phyloP scores from a whole-genome alignment of 2,113 vertebrate genomes.

The Alosa alosa region DNA sequence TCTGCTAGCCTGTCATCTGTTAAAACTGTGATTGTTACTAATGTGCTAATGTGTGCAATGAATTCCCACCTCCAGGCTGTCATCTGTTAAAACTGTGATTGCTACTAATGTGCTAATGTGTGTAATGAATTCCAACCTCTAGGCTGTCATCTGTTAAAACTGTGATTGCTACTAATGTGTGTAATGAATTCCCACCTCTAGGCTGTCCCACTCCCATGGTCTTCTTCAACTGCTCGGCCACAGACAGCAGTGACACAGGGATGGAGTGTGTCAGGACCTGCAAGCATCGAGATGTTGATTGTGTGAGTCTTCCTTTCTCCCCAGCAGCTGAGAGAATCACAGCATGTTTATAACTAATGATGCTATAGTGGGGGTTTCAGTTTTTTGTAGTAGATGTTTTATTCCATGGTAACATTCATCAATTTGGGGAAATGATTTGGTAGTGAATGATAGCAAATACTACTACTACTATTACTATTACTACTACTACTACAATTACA shows the following conservation, averaged over 20 bases:
- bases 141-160: slow-evolving; percentile 37
- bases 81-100: no score
- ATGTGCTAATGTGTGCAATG: slow-evolving; percentile 16
- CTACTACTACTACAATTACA: not conserved
- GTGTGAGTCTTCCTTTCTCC: slow-evolving; percentile 59
- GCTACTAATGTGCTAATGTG: not conserved
- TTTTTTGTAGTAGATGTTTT: no score
- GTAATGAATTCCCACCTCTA: slow-evolving; percentile 44
- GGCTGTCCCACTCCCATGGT: slow-evolving; percentile 61
- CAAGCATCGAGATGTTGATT: slow-evolving; percentile 60
- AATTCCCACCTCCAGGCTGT: slow-evolving; percentile 45
- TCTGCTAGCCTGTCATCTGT: no score
- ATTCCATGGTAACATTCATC: no score
- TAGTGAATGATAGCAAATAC: no score
- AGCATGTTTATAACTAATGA: not conserved
- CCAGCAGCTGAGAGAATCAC: not conserved
- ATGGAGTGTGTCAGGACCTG: slow-evolving; percentile 67
- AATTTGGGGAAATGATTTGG: no score
- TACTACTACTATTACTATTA: not conserved
- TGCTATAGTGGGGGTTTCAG: not conserved
- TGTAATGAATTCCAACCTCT: slow-evolving; percentile 33
- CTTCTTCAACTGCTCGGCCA: slow-evolving; percentile 69
- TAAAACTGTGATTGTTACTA: no score
- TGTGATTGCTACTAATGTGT: not conserved
- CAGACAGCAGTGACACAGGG: slow-evolving; percentile 47